Evolutionary conservation across 2,888 invertebrate species (phyloP).

Genomic region (Pachymerium ferrugineum): DNA sequence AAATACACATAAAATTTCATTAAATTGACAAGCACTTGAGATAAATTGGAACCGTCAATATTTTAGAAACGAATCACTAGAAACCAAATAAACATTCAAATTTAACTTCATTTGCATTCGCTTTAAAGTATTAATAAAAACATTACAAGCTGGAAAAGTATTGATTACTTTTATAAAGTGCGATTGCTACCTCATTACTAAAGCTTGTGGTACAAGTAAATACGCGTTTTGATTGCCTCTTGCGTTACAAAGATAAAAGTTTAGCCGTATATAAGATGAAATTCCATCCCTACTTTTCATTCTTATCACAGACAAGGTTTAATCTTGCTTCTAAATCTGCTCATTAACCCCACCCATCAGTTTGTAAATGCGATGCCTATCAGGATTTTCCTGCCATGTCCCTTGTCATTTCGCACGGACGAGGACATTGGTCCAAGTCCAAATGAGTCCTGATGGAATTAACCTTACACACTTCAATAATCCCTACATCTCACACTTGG

Average conservation of each 20-base stretch:
- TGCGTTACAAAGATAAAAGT: not conserved
- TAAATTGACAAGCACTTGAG: not conserved
- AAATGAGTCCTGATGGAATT: constrained; percentile 8
- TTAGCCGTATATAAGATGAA: not conserved
- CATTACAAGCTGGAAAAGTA: too few relatives aligned
- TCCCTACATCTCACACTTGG: constrained; percentile 4
- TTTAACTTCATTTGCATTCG: too few relatives aligned
- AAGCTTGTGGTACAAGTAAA: too few relatives aligned
- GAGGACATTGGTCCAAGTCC: constrained; percentile 4
- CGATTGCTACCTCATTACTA: too few relatives aligned
- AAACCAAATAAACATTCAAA: not conserved
- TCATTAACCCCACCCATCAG: constrained; percentile 9
- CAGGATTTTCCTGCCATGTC: constrained; percentile 5
- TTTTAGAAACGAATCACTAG: not conserved
- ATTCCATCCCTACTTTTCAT: not conserved
- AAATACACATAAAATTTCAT: not conserved
- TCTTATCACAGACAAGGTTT: not conserved
- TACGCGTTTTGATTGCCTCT: too few relatives aligned
- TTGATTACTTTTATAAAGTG: too few relatives aligned
- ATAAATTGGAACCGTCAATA: not conserved
- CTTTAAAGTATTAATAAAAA: not conserved
- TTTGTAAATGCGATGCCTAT: constrained; percentile 9
- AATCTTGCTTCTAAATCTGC: constrained; percentile 4
- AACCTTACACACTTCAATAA: constrained; percentile 13
- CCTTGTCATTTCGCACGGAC: not conserved